phyloP scores from a whole-genome alignment of 2,113 vertebrate genomes.

The Tyto alba region DNA sequence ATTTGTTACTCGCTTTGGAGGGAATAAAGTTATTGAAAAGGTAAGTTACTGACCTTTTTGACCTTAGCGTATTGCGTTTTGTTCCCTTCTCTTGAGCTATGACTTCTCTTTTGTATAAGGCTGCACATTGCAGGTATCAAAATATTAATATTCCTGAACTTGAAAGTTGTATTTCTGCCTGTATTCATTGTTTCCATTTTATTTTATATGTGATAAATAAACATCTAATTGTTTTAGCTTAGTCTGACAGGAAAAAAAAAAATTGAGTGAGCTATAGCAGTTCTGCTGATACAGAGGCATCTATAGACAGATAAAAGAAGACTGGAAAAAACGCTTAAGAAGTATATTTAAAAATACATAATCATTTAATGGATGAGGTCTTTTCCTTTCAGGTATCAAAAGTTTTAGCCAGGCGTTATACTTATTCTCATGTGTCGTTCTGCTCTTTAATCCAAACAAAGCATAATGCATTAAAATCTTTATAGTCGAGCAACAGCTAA shows the following conservation, averaged over 20 bases:
- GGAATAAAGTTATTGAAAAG: conserved; percentile 98
- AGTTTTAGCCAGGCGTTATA: background rate
- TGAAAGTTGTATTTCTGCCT: background rate
- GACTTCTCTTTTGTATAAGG: background rate
- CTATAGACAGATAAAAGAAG: background rate
- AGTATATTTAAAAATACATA: background rate
- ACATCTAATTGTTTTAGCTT: background rate
- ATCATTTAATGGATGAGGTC: background rate
- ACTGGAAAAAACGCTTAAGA: background rate
- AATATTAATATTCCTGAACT: background rate
- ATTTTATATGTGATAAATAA: background rate
- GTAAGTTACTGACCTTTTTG: conserved; percentile 57
- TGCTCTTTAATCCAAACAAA: background rate
- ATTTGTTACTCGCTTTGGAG: conserved; percentile 96
- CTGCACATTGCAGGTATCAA: background rate
- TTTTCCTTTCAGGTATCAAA: background rate
- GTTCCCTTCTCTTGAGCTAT: background rate
- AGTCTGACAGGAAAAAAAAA: background rate
- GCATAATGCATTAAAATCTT: background rate
- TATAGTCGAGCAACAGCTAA: background rate
- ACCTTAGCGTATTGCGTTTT: background rate
- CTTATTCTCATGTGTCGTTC: background rate
- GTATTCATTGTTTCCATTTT: background rate
- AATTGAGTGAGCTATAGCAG: background rate
- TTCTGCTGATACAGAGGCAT: background rate